Conservation (phyloP, 2,113 vertebrate genomes). For the Centrocercus urophasianus region DNA sequence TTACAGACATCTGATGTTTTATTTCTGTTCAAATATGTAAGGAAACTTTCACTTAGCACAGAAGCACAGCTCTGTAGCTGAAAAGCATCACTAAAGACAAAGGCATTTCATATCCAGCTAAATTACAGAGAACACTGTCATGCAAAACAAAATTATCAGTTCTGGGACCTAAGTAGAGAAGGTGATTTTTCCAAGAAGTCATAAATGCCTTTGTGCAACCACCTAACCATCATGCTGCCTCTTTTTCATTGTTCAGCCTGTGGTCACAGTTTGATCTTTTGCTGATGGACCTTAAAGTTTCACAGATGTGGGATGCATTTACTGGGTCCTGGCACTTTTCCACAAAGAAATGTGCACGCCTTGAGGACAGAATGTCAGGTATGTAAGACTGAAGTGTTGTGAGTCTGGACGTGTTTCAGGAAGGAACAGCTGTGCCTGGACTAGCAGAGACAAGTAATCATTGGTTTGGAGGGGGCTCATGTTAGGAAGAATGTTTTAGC, state of each 20-base stretch:
- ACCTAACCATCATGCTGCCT: rapidly evolving
- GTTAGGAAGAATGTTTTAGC: neutral
- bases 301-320: neutral
- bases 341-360: rapidly evolving
- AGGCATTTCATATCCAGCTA: neutral
- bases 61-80: neutral
- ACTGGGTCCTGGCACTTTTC: rapidly evolving
- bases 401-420: neutral
- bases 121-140: neutral
- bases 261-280: rapidly evolving
- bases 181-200: neutral
- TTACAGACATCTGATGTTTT: neutral
- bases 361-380: neutral
- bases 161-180: neutral
- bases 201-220: neutral
- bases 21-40: neutral
- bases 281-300: neutral
- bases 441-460: neutral
- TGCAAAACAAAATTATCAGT: neutral
- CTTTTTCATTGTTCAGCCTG: rapidly evolving
- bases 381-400: rapidly evolving
- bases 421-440: neutral
- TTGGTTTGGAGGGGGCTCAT: neutral
- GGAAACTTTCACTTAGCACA: neutral
- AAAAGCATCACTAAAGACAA: neutral